Evolutionary conservation across 2,113 vertebrate species (phyloP).

Genomic region (Datnioides undecimradiatus): DNA sequence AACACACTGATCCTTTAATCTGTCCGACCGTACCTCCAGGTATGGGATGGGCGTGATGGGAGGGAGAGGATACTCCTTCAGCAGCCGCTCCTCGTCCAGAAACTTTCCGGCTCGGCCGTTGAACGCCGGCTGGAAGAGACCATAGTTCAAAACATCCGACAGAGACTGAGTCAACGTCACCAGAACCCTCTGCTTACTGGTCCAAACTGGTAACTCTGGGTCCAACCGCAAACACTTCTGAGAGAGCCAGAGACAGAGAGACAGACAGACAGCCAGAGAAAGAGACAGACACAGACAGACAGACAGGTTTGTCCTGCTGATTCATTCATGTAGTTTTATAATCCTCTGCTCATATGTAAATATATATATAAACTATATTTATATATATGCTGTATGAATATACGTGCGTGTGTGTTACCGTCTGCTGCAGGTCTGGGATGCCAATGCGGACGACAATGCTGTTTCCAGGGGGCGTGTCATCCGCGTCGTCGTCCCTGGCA

Average conservation of each 20-base stretch:
- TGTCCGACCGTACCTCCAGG: constrained; percentile 61
- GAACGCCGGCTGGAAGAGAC: constrained; percentile 97
- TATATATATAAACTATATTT: neutral
- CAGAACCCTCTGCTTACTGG: constrained; percentile 95
- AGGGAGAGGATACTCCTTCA: constrained; percentile 94
- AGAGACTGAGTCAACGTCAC: constrained; percentile 97
- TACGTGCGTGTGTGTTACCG: constrained; percentile 83
- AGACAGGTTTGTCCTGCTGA: constrained; percentile 59
- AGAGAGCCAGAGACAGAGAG: constrained; percentile 64
- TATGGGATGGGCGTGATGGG: constrained; percentile 92
- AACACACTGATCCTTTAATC: neutral
- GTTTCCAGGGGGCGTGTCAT: constrained; percentile 88
- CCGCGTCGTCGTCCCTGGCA: constrained; percentile 82
- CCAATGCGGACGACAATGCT: constrained; percentile 93
- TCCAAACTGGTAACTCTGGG: constrained; percentile 94
- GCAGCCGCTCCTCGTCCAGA: constrained; percentile 95
- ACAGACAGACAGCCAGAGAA: constrained; percentile 52
- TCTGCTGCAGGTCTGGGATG: constrained; percentile 95
- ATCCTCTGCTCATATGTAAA: neutral
- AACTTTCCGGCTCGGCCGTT: constrained; percentile 97
- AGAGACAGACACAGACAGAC: constrained; percentile 54
- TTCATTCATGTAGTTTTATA: constrained; percentile 16
- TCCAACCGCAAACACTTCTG: constrained; percentile 97
- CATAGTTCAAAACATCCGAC: constrained; percentile 98
- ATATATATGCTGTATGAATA: neutral